Conservation (phyloP, 2,888 invertebrate species). For the Subacronicta megacephala region DNA sequence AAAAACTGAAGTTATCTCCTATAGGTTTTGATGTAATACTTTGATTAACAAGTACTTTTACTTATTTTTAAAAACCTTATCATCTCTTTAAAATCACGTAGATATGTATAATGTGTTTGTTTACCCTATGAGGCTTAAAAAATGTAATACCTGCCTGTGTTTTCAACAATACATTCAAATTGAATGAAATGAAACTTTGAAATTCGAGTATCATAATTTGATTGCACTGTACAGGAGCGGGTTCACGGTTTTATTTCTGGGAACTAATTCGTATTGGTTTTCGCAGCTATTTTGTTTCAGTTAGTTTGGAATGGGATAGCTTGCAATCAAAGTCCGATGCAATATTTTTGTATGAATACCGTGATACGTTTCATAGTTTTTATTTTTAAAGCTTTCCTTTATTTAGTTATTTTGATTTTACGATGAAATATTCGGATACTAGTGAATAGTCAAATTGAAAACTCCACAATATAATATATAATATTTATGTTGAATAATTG, state of each 20-base stretch:
- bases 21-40: too few species aligned
- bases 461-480: too few species aligned
- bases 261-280: constrained; percentile 39
- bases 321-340: constrained; percentile 25
- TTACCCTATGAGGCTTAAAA: constrained; percentile 1
- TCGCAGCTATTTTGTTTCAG: constrained; percentile 30
- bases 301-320: constrained; percentile 21
- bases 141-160: constrained; percentile 17
- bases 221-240: constrained; percentile 32
- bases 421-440: background rate
- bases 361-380: constrained; percentile 20
- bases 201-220: constrained; percentile 54
- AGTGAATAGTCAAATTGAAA: background rate
- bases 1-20: too few species aligned
- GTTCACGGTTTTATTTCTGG: constrained; percentile 31
- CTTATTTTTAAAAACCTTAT: too few species aligned
- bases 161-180: constrained; percentile 25
- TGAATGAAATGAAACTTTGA: constrained; percentile 48
- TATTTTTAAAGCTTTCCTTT: constrained; percentile 5
- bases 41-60: too few species aligned
- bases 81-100: too few species aligned
- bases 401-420: background rate
- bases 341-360: constrained; percentile 29
- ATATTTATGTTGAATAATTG: too few species aligned
- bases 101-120: too few species aligned